Conservation (phyloP, 2,113 vertebrate genomes). For the Rousettus leschenaultii region DNA sequence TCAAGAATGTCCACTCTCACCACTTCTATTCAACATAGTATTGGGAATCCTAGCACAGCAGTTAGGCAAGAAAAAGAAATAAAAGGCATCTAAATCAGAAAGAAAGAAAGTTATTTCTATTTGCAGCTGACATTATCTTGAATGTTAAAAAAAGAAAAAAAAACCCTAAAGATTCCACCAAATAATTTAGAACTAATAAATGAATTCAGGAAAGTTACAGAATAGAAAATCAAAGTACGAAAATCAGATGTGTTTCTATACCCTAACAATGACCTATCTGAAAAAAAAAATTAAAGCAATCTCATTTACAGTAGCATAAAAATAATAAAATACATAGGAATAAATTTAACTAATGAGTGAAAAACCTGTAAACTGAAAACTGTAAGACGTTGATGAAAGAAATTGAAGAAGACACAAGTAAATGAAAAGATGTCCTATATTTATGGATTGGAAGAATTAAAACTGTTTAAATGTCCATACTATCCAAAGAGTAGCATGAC, state of each 20-base stretch:
- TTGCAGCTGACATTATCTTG: not conserved
- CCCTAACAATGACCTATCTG: not conserved
- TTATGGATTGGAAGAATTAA: too few relatives aligned
- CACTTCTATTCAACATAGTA: too few relatives aligned
- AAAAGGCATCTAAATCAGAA: too few relatives aligned
- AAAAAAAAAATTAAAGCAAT: not conserved
- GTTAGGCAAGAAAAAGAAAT: too few relatives aligned
- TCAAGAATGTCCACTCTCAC: too few relatives aligned
- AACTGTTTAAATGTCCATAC: not conserved
- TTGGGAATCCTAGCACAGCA: too few relatives aligned
- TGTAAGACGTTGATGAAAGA: not conserved
- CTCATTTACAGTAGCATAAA: not conserved
- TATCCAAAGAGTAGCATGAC: not conserved
- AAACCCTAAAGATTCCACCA: not conserved
- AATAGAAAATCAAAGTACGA: not conserved
- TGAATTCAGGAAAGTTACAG: not conserved
- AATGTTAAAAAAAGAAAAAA: not conserved
- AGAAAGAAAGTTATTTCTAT: not conserved
- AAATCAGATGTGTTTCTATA: not conserved
- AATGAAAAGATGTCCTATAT: not conserved
- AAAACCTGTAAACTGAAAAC: not conserved
- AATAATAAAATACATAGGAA: not conserved
- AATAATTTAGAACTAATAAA: too few relatives aligned
- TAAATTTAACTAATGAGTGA: too few relatives aligned
- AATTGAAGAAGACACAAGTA: not conserved